Evolutionary conservation across 2,888 invertebrate species (phyloP).

Genomic region (Aphelenchoides bicaudatus): DNA sequence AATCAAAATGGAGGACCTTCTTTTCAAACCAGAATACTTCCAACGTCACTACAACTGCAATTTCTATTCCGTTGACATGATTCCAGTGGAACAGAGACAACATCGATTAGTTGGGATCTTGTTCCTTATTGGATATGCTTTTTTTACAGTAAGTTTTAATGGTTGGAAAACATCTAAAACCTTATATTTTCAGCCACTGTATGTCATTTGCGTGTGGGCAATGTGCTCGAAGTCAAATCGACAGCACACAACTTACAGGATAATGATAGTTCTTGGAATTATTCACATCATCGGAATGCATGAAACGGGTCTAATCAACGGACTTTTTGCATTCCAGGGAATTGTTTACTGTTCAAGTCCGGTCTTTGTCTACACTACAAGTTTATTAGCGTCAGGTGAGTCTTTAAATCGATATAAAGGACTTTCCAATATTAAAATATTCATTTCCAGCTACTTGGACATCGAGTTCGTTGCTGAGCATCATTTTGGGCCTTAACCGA

Average conservation of each 20-base stretch:
- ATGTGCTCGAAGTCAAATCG: conserved; percentile 2
- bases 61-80: conserved; percentile 4
- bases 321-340: not conserved
- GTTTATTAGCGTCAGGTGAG: conserved; percentile 8
- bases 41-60: conserved; percentile 13
- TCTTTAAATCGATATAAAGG: conserved; percentile 4
- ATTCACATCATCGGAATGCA: conserved; percentile 11
- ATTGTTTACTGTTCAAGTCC: conserved; percentile 3
- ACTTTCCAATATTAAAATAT: not conserved
- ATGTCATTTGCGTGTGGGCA: conserved; percentile 5
- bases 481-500: conserved; percentile 6
- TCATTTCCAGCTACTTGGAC: conserved; percentile 9
- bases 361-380: not conserved
- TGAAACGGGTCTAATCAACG: conserved; percentile 10
- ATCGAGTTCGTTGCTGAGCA: not conserved
- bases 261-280: conserved; percentile 8
- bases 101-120: not conserved
- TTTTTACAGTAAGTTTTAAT: conserved; percentile 8
- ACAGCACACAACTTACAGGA: not conserved
- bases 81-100: conserved; percentile 2
- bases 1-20: conserved; percentile 12
- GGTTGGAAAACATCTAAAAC: not conserved
- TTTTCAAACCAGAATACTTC: not conserved
- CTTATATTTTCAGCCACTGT: not conserved
- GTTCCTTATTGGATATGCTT: conserved; percentile 2